Evolutionary conservation across 2,113 vertebrate genomes (phyloP), one percentile per base, ranked within the genome.

Genomic region (Paracanthobrama guichenoti): DNA sequence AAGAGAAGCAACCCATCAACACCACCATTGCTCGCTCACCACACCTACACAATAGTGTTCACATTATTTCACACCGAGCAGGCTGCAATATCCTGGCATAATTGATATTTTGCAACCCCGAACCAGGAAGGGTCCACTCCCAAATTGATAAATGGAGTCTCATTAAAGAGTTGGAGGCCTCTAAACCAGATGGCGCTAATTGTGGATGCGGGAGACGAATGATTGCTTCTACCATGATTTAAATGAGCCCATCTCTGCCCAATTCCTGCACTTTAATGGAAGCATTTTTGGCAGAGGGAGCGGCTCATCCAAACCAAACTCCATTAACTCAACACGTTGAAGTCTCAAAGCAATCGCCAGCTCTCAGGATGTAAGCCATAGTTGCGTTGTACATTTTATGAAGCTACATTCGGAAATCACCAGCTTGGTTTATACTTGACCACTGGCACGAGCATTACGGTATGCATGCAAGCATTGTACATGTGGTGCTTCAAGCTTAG

Each of bases 161-260:
- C 85, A 88, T 88, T 88, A 85, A 87, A 83, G 82, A 85, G 85
- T 88, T 82, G 72, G 84, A 88, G 85, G 77, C 82, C 28, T 55
- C 82, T 66, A 86, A 89, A 88, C 83, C 90, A 89, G 90, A 90
- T 90, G 88, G 88, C 76, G 48, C 81, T 88, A 85, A 88, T 88
- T 88, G 87, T 79, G 85, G 85, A 88, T 71, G 88, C 85, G 77
- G 88, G 88, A 89, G 85, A 87, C 86, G 83, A 88, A 85, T 88
- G 82, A 87, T 88, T 89, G 86, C 85, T 89, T 84, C 88, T 85
- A 88, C 85, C 80, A 76, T 81, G 81, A 85, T 84, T 86, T 88
- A 80, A 85, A 85, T 69, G 83, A 86, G 85, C 78, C 87, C 74
- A 74, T 87, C 73, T 84, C 86, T 88, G 87, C 87, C 87, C 87